Evolutionary conservation across 1,140 invertebrate species (phyloP).

Genomic region (Meloidogyne hapla): DNA sequence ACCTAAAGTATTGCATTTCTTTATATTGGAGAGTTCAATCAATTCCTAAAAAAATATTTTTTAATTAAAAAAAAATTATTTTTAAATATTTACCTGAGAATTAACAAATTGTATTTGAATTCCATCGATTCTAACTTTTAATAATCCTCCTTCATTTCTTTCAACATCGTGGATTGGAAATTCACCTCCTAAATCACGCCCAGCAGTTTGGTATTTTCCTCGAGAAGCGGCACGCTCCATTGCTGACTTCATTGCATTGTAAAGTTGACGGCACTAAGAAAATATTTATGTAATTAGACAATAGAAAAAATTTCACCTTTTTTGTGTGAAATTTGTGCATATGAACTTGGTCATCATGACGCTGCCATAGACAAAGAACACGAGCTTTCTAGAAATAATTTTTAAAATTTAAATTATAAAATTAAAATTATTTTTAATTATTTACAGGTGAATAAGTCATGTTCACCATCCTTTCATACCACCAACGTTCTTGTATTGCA

Average conservation of each 20-base stretch:
- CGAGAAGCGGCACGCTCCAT: slow-evolving; percentile 91
- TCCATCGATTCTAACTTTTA: slow-evolving; percentile 98
- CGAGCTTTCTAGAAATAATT: slow-evolving; percentile 80
- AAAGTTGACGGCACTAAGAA: slow-evolving; percentile 96
- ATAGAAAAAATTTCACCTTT: too few species aligned
- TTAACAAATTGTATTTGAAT: slow-evolving; percentile 95
- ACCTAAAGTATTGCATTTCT: slow-evolving; percentile 87
- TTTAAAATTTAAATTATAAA: too few species aligned
- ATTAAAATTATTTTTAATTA: background rate
- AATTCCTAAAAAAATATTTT: slow-evolving; percentile 83
- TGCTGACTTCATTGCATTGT: slow-evolving; percentile 95
- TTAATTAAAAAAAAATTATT: background rate
- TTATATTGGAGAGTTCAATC: slow-evolving; percentile 95
- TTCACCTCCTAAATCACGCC: slow-evolving; percentile 86
- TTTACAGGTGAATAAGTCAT: slow-evolving; percentile 87
- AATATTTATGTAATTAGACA: too few species aligned
- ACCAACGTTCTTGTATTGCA: slow-evolving; percentile 92
- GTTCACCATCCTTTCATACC: slow-evolving; percentile 96
- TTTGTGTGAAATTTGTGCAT: slow-evolving; percentile 98
- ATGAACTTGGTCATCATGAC: slow-evolving; percentile 70
- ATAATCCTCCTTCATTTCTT: slow-evolving; percentile 89
- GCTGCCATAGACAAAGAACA: slow-evolving; percentile 86
- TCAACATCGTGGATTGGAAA: slow-evolving; percentile 96
- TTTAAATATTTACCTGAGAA: slow-evolving; percentile 81
- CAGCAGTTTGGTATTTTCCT: slow-evolving; percentile 69